Base-by-base conservation (phyloP, 2,888 invertebrate species). In the Schizotus pectinicornis region DNA sequence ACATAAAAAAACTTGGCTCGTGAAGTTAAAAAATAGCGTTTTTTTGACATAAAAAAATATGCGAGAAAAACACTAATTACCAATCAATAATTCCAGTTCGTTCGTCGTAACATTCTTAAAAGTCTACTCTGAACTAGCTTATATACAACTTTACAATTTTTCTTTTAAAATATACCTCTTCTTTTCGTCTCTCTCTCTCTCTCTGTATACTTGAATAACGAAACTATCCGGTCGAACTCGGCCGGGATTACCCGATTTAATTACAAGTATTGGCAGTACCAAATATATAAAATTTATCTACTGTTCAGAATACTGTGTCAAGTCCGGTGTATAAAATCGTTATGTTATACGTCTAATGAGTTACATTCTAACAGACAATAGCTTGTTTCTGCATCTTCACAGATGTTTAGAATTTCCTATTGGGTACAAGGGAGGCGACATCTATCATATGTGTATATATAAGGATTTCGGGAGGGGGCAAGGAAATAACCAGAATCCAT, bases 381-480 rank as follows among this genome's bases (percentile, higher is more conserved):
- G 64, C 56, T 65, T 51, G 51, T 60, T 56, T 38, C 8, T 35
- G 42, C 48, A 30, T 45, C 41, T 54, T 61, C 54, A 59, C 64
- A 64, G 60, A 62, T 66, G 59, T 70, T 71, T 68, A 70, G 71
- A 68, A 70, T 70, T 65, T 65, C 59, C 63, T 64, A 64, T 67
- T 63, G 59, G 64, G 59, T 69, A 67, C 65, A 63, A 64, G 62
- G 67, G 70, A 67, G 70, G 70, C 70, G 67, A 71, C 71, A 70
- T 67, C 69, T 69, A 67, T 65, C 56, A 59, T 59, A 59, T 59
- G 50, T 49, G 50, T 33, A 51, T 49, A 60, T 48, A 38, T 43
- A 55, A 54, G 46, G 22, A 31, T 14, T 37, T 6, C 32, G 30
- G 6, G 9, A 37, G 13, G 38, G 35, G 48, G 41, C 0, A 32